Conservation (phyloP, 2,888 invertebrate species). For the Merodon equestris region DNA sequence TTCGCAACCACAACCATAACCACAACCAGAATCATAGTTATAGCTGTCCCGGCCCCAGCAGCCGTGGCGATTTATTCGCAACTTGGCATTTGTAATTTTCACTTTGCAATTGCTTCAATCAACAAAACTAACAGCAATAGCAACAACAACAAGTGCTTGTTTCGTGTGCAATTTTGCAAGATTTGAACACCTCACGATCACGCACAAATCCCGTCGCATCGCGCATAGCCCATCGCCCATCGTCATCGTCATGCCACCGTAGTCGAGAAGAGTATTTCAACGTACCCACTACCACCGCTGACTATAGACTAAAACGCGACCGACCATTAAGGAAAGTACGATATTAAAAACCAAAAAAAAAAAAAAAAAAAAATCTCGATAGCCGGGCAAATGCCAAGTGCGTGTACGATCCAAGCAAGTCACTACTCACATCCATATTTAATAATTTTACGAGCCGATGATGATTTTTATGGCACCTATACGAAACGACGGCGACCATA, state of each 20-base stretch:
- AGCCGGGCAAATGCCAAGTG: conserved; percentile 53
- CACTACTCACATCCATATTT: conserved; percentile 57
- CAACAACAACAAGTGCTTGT: not conserved
- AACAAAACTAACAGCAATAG: conserved; percentile 38
- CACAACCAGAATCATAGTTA: not conserved
- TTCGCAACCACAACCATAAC: too few species aligned
- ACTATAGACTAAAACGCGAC: conserved; percentile 33
- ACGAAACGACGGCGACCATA: conserved; percentile 17
- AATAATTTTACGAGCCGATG: conserved; percentile 67
- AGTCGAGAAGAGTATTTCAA: too few species aligned
- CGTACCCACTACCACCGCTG: too few species aligned
- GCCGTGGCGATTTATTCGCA: conserved; percentile 60
- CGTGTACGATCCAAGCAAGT: conserved; percentile 47
- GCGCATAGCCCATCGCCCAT: not conserved
- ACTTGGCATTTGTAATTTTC: conserved; percentile 68
- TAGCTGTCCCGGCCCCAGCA: conserved; percentile 4
- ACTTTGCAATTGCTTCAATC: conserved; percentile 67
- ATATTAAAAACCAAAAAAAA: too few species aligned
- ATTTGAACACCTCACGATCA: conserved; percentile 56
- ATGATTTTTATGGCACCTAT: conserved; percentile 67
- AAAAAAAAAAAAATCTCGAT: conserved; percentile 49
- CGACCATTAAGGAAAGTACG: conserved; percentile 35
- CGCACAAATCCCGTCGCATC: conserved; percentile 35
- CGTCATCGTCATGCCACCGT: not conserved
- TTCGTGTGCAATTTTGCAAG: conserved; percentile 39